Evolutionary conservation across 2,113 vertebrate species (phyloP).

Genomic region (Ceratotherium simum): DNA sequence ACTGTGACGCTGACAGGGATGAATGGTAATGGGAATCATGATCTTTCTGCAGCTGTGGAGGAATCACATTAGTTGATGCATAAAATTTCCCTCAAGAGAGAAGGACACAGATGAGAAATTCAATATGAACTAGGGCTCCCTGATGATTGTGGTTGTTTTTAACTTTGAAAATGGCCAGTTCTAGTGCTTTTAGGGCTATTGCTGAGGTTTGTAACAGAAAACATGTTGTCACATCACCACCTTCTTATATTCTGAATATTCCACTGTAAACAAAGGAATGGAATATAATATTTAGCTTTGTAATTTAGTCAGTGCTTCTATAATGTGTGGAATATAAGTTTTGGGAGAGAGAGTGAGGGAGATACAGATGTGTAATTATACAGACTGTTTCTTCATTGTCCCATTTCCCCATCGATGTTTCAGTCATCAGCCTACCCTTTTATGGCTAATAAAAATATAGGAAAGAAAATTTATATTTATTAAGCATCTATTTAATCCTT

Average conservation of each 20-base stretch:
- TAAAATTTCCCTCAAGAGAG: background rate
- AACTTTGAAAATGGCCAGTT: background rate
- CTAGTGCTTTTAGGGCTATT: background rate
- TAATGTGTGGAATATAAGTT: background rate
- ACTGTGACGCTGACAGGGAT: slow-evolving; percentile 95
- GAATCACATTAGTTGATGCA: background rate
- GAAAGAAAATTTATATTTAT: background rate
- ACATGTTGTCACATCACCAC: background rate
- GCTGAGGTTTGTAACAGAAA: background rate
- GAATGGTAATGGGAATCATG: slow-evolving; percentile 90
- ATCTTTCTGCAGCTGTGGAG: background rate
- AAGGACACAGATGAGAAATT: background rate
- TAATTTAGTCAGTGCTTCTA: background rate
- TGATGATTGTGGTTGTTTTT: background rate
- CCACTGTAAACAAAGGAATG: background rate
- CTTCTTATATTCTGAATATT: background rate
- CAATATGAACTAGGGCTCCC: background rate
- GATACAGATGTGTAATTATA: background rate
- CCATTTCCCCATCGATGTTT: background rate
- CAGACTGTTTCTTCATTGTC: background rate
- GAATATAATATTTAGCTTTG: background rate
- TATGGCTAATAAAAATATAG: background rate
- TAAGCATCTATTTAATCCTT: background rate
- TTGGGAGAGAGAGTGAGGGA: background rate
- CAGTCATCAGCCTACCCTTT: background rate